Evolutionary conservation across 2,888 invertebrate species (phyloP), one percentile per base, ranked within the genome.

Genomic region (Tromatobia lineatoria): DNA sequence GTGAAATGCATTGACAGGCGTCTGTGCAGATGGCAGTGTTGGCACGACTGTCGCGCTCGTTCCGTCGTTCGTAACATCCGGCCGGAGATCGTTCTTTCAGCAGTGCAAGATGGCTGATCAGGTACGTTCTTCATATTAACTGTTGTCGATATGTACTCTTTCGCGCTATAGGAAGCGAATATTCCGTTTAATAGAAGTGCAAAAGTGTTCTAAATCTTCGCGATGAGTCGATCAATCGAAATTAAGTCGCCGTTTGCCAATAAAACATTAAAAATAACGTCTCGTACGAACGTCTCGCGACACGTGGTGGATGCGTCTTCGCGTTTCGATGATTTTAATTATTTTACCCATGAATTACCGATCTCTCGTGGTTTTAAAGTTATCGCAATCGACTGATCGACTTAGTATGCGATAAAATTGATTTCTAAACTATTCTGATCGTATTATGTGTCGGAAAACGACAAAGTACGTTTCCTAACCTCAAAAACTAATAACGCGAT

Each of bases 91-190:
- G 86, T 82, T 91, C 95, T 95, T 95, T 95, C 94, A 94, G 91
- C 94, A 94, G 94, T 95, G 94, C 95, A 96, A 96, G 94, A 97
- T 97, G 97, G 97, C 97, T 95, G 97, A 97, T 94, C 97, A 97
- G 96, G 97, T 97, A 96, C 93, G 96, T 95, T 83, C 83, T 85
- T 77, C 78, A 75, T 76, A 80, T 86, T 86, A 54, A 73, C 73
- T 52, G 71, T 74, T 70, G 80, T 76, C 69, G 78, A 77, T 78
- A 85, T 75, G 71, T 76, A 20, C 20, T 59, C 67, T 85, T 82
- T 82, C 66, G 23, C 10, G 11, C 10, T 20, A 23, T 67, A 71
- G 54, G 50, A 78, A 34, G 29, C n/a, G 8, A 42, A 13, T 50
- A 57, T 57, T 15, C 34, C 25, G 20, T 10, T n/a, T 34, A 54